Evolutionary conservation across 2,797 vertebrate species (phyloP), one percentile per base, ranked within the genome.

Genomic region (Danio kyathit): DNA sequence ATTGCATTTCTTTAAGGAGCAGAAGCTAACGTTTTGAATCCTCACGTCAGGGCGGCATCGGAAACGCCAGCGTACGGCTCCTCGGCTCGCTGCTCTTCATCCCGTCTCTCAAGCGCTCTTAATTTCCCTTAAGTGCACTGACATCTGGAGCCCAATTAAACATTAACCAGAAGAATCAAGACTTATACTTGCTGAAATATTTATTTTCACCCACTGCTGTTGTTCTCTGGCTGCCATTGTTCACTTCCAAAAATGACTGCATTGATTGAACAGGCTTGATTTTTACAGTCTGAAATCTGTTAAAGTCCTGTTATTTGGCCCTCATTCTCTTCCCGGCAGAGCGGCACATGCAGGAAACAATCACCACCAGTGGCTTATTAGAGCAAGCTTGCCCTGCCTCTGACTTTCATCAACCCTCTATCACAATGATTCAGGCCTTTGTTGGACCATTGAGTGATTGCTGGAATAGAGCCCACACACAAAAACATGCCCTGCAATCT

Each of bases 61-160:
- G 4, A 46, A n/a, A 12, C 4, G 2, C 11, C 1, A 6, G 52
- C 11, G 2, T 48, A 48, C 19, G 5, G 5, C 38, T 38, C 49
- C 66, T 29, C 16, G 16, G 7, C 57, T 65, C 49, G 1, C 3
- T 13, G 38, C 60, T 81, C 51, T 40, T 49, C 52, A 66, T 82
- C 66, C 16, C 11, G 43, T 79, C 65, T 61, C 74, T 76, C 70
- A 81, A 54, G 21, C 57, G 7, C 43, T 74, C 90, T 91, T 89
- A 88, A 89, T 92, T 90, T 92, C 89, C 90, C 92, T 90, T 90
- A 94, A 94, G 90, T 91, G 89, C 90, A 87, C 79, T 70, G 54
- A 89, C 92, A 93, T 93, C 92, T 93, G 92, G 91, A 91, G 92
- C 84, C 67, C 76, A 90, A 93, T 94, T 90, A 93, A 94, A 91